phyloP scores from a whole-genome alignment of 2,888 invertebrate species.

The Ophioninae sp. region DNA sequence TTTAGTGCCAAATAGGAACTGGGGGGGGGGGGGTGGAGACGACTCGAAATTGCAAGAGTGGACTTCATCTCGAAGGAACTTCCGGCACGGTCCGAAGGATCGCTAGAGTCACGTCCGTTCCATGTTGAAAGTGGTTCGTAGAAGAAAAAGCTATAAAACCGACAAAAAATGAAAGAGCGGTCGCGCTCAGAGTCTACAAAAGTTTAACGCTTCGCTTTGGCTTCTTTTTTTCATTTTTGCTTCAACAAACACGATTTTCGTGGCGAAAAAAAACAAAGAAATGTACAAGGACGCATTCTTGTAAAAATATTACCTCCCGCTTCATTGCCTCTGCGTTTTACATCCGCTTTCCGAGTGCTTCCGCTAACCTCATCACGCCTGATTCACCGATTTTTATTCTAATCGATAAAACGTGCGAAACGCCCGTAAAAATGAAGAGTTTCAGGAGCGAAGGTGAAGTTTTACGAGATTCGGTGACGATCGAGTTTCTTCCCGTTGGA shows the following conservation, averaged over 20 bases:
- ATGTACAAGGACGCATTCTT: not conserved
- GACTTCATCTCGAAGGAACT: not conserved
- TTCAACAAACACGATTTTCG: conserved; percentile 55
- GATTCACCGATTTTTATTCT: not conserved
- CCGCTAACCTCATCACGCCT: conserved; percentile 53
- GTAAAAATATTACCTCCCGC: conserved; percentile 8
- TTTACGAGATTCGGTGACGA: not conserved
- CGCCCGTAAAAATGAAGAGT: not conserved
- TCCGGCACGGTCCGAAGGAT: not conserved
- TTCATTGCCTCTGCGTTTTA: conserved; percentile 25
- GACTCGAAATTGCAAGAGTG: not conserved
- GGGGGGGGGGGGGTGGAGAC: not conserved
- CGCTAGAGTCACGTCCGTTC: conserved; percentile 4
- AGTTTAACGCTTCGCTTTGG: conserved; percentile 74
- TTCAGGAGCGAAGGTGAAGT: conserved; percentile 39
- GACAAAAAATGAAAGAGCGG: conserved; percentile 33
- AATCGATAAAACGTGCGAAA: not conserved
- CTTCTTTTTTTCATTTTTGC: conserved; percentile 70
- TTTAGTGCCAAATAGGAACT: not conserved
- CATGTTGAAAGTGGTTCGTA: conserved; percentile 54
- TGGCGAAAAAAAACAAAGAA: conserved; percentile 1
- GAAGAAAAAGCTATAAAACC: conserved; percentile 34
- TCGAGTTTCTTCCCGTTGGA: not conserved
- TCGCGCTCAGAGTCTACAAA: conserved; percentile 67
- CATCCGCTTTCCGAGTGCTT: conserved; percentile 55